Base-by-base conservation (phyloP, 2,888 invertebrate genomes). In the Dynastes tityus region DNA sequence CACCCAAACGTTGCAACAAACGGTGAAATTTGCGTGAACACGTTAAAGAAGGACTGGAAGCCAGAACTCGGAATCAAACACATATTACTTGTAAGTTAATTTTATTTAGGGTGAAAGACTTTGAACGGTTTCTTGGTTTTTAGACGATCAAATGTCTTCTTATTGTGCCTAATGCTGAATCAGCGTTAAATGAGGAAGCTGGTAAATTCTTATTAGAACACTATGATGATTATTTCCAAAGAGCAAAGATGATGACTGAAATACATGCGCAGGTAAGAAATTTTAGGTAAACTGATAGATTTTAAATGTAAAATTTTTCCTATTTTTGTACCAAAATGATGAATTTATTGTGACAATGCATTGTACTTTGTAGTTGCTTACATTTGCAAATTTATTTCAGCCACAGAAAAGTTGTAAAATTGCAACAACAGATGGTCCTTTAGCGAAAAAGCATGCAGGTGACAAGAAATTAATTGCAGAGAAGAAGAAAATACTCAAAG, bases 1-100 rank as follows among this genome's bases (percentile, higher is more conserved):
- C 98, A 98, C 90, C 98, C 98, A 37, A 98, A 98, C 91, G 98
- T 98, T 84, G 95, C 98, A 70, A 90, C 92, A 80, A 96, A 95
- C 90, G 98, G 98, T 80, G 98, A 98, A 90, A 98, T 98, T 86
- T 98, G 98, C 90, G 98, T 98, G 6, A 97, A 98, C 90, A 98
- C 98, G 80, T 91, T 98, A 81, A 96, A 97, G 89, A 97, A 96
- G 90, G 98, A 98, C 91, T 98, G 98, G 98, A 96, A 96, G 88
- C 94, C 97, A 80, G 97, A 97, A 91, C 93, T 97, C 87, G 98
- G 98, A 87, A 95, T 98, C 82, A 96, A 95, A 91, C 98, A 98
- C 90, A 95, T 98, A 89, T 91, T 98, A 87, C 90, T 97, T 89
- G 96, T 94, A 89, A 89, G 90, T 89, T 22, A 27, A 16, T 76